Conservation (phyloP, 2,113 vertebrate genomes). For the Bubo bubo region DNA sequence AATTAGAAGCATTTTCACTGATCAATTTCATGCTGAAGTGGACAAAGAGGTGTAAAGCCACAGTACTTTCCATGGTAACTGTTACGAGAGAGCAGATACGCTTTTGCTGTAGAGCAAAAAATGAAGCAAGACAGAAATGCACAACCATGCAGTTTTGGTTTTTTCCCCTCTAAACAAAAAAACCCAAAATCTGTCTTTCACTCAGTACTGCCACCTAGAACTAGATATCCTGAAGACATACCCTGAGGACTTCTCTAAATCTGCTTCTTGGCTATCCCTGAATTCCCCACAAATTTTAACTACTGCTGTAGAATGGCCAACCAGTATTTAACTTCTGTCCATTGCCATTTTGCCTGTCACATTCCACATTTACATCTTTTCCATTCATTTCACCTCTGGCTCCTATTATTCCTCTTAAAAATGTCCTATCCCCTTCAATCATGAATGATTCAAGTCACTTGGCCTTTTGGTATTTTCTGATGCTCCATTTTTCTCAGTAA, state of each 20-base stretch:
- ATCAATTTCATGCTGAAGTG: neutral
- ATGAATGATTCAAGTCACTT: neutral
- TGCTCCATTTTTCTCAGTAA: neutral
- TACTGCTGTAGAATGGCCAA: neutral
- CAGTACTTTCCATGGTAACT: neutral
- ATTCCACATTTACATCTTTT: neutral
- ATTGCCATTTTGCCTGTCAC: neutral
- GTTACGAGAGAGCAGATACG: neutral
- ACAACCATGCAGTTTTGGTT: neutral
- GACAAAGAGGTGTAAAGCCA: neutral
- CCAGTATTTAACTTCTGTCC: neutral
- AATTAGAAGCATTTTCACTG: neutral
- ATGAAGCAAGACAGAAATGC: neutral
- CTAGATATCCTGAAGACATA: neutral
- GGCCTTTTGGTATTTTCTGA: neutral
- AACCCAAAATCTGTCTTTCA: neutral
- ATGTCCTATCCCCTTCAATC: neutral
- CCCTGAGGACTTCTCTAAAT: neutral
- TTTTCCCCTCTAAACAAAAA: neutral
- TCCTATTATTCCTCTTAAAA: neutral
- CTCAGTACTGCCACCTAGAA: neutral
- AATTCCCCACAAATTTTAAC: neutral
- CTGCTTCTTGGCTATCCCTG: neutral
- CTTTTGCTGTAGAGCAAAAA: neutral
- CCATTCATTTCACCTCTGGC: neutral